Evolutionary conservation across 2,113 vertebrate genomes (phyloP).

Genomic region (Felis catus): DNA sequence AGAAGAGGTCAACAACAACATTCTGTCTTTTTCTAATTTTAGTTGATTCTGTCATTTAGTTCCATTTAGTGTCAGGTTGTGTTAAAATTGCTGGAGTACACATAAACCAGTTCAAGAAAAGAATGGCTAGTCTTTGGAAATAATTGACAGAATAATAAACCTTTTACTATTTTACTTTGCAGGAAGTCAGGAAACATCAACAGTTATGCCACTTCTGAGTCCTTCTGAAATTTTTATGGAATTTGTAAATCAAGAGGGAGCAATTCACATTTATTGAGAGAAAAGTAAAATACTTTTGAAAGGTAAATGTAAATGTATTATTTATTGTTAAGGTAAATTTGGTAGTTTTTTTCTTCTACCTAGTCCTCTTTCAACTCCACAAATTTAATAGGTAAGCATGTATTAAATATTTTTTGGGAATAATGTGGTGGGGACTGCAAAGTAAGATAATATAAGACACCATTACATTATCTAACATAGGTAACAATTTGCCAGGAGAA

Average conservation of each 20-base stretch:
- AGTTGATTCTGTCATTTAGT: conserved; percentile 57
- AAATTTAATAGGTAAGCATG: background rate
- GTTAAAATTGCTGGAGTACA: conserved; percentile 46
- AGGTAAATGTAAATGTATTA: background rate
- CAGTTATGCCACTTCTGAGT: conserved; percentile 19
- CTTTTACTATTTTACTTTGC: conserved; percentile 25
- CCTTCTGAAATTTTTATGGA: conserved; percentile 17
- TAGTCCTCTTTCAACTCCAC: background rate
- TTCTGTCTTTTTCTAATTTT: conserved; percentile 8
- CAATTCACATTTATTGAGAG: background rate
- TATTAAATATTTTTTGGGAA: background rate
- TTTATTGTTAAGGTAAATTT: background rate
- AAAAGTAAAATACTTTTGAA: conserved; percentile 46
- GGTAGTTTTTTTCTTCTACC: background rate
- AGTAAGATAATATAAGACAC: background rate
- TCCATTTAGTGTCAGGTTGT: conserved; percentile 57
- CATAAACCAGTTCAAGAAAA: conserved; percentile 35
- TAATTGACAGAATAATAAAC: conserved; percentile 66
- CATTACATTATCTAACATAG: background rate
- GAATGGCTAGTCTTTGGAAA: conserved; percentile 46
- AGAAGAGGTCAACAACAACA: background rate
- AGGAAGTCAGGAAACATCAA: conserved; percentile 49
- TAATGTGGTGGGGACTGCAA: background rate
- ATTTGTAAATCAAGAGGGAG: background rate
- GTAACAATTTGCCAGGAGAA: background rate